Percentiles rank a stretch among this genome's conserved stretches.
These are phyloP conservation scores for Brachionus plicatilis DNA, from an alignment of 1,140 invertebrate species.

Conservation along the genomic window DNA sequence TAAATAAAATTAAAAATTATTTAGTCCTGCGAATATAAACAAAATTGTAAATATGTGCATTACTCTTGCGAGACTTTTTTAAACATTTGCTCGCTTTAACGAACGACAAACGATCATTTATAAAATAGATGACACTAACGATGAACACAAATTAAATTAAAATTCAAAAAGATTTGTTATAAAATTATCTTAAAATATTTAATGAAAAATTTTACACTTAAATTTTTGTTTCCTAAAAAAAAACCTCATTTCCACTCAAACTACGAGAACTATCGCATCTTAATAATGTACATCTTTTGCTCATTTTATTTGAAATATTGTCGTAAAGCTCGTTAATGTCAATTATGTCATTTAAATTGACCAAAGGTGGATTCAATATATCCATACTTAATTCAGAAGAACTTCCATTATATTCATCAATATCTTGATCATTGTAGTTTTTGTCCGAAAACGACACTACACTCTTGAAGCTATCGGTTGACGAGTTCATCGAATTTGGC, in stretches of 20 bases:
- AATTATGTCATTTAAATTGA: neutral
- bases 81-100: neutral
- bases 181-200: neutral
- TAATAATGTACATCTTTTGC: neutral
- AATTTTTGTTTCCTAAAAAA: neutral
- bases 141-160: neutral
- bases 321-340: neutral
- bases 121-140: neutral
- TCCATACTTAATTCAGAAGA: neutral
- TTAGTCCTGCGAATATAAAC: neutral
- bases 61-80: neutral
- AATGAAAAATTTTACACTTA: neutral
- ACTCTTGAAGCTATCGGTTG: neutral
- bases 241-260: neutral
- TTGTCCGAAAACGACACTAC: neutral
- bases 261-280: neutral
- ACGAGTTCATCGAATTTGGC: neutral
- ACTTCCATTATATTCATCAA: neutral
- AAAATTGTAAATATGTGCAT: neutral
- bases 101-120: neutral
- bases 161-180: neutral
- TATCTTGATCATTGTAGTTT: neutral
- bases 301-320: neutral
- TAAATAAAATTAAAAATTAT: neutral
- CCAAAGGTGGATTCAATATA: neutral